Conservation (phyloP, 2,797 vertebrate genomes). For the Siniperca scherzeri region DNA sequence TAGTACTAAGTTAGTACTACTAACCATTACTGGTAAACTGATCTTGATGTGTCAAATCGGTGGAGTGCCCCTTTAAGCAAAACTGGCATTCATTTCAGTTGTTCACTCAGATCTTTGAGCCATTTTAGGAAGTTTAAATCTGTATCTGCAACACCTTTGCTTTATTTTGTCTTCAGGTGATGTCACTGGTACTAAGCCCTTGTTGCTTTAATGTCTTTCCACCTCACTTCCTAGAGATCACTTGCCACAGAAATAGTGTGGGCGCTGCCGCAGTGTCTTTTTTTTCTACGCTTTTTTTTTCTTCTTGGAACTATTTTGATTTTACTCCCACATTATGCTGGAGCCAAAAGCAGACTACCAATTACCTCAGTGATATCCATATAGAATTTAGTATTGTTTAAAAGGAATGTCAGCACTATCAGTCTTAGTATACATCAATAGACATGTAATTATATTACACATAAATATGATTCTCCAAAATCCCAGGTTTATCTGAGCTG, state of each 20-base stretch:
- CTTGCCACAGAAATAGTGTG: slow-evolving; percentile 56
- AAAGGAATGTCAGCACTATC: slow-evolving; percentile 32
- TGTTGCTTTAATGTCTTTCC: slow-evolving; percentile 43
- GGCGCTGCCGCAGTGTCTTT: slow-evolving; percentile 45
- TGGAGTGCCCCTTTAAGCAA: slow-evolving; percentile 23
- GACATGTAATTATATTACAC: slow-evolving; percentile 51
- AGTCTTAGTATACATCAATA: slow-evolving; percentile 38
- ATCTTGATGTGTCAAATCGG: slow-evolving; percentile 15
- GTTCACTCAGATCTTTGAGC: slow-evolving; percentile 22
- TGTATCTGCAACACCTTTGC: slow-evolving; percentile 17
- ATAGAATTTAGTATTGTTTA: slow-evolving; percentile 28
- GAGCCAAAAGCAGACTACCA: slow-evolving; percentile 54
- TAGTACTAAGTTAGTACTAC: not conserved
- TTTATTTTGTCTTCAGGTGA: slow-evolving; percentile 45
- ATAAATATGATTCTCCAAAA: slow-evolving; percentile 58
- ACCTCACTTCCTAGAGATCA: slow-evolving; percentile 52
- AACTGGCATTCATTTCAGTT: slow-evolving; percentile 16
- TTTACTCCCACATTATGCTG: slow-evolving; percentile 61
- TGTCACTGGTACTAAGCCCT: slow-evolving; percentile 31
- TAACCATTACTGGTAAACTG: slow-evolving; percentile 1
- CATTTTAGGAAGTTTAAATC: slow-evolving; percentile 44
- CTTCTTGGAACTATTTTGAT: slow-evolving; percentile 62
- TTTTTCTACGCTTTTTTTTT: slow-evolving; percentile 7
- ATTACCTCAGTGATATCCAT: slow-evolving; percentile 54
- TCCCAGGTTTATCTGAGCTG: slow-evolving; percentile 51